Percentiles rank a stretch among this genome's conserved stretches.
phyloP scores from a whole-genome alignment of 2,888 invertebrate genomes.

The Lacanobia oleracea region DNA sequence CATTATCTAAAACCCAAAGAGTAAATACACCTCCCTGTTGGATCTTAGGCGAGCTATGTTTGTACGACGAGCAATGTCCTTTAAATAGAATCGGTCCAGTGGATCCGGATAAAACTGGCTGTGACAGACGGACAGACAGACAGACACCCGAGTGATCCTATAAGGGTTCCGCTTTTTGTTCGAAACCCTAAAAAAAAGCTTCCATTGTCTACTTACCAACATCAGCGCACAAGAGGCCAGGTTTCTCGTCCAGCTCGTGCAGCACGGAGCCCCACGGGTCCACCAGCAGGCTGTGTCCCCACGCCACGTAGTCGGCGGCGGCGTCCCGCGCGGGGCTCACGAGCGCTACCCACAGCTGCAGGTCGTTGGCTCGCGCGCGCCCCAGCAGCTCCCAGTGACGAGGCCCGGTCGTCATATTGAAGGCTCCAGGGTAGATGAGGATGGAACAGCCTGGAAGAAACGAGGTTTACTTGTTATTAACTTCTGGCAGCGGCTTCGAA shows the following conservation, averaged over 20 bases:
- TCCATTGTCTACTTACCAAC: constrained; percentile 90
- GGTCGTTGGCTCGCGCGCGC: constrained; percentile 95
- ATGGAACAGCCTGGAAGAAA: constrained; percentile 93
- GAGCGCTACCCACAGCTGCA: constrained; percentile 96
- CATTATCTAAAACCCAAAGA: too few species aligned
- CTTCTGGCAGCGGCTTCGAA: too few species aligned
- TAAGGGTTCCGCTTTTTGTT: too few species aligned
- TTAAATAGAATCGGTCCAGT: too few species aligned
- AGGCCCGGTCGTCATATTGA: constrained; percentile 99
- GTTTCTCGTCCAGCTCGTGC: constrained; percentile 92
- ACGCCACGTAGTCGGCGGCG: constrained; percentile 94
- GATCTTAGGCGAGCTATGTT: too few species aligned
- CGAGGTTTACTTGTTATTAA: too few species aligned
- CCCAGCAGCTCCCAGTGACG: constrained; percentile 97
- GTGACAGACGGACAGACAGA: too few species aligned
- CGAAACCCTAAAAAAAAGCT: too few species aligned
- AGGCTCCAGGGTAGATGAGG: constrained; percentile 98
- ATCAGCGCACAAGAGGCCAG: constrained; percentile 93
- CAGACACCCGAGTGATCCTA: too few species aligned
- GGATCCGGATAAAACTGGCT: too few species aligned
- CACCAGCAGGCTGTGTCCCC: constrained; percentile 96
- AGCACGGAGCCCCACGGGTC: constrained; percentile 96
- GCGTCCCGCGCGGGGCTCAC: constrained; percentile 95
- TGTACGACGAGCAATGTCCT: too few species aligned
- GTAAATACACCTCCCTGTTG: too few species aligned